Percentiles rank a stretch among this genome's conserved stretches.
phyloP scores from a whole-genome alignment of 2,888 invertebrate genomes.

The Polydrusus tereticollis region DNA sequence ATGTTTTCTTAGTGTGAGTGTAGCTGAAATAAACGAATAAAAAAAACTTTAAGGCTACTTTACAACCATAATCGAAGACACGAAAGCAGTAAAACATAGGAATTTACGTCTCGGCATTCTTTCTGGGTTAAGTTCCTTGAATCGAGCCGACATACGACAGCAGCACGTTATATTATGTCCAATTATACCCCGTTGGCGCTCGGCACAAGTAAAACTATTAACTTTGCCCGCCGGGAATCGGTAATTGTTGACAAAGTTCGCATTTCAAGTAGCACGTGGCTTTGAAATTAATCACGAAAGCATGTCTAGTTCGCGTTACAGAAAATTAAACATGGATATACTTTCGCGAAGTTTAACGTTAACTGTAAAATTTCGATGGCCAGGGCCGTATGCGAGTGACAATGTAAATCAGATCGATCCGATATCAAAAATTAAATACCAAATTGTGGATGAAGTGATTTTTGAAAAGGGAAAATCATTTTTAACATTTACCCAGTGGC shows the following conservation, averaged over 20 bases:
- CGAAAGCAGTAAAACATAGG: background rate
- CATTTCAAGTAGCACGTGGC: slow-evolving; percentile 14
- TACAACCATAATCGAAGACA: background rate
- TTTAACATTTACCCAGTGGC: too few relatives aligned
- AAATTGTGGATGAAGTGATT: too few relatives aligned
- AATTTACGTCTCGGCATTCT: background rate
- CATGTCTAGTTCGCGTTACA: background rate
- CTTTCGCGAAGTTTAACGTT: too few relatives aligned
- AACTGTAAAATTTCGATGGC: too few relatives aligned
- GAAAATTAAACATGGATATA: background rate
- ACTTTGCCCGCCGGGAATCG: slow-evolving; percentile 6
- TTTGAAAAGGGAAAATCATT: too few relatives aligned
- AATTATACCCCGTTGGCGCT: background rate
- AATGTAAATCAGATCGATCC: too few relatives aligned
- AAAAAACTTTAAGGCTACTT: too few relatives aligned
- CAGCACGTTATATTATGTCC: background rate
- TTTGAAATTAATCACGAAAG: background rate
- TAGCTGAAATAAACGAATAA: too few relatives aligned
- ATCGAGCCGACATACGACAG: background rate
- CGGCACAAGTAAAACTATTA: slow-evolving; percentile 5
- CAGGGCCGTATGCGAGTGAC: too few relatives aligned
- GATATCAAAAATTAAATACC: too few relatives aligned
- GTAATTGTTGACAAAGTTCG: slow-evolving; percentile 18
- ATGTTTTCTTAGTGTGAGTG: too few relatives aligned
- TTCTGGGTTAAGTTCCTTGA: background rate